Conservation (phyloP, 2,797 vertebrate genomes). For the Betta splendens region DNA sequence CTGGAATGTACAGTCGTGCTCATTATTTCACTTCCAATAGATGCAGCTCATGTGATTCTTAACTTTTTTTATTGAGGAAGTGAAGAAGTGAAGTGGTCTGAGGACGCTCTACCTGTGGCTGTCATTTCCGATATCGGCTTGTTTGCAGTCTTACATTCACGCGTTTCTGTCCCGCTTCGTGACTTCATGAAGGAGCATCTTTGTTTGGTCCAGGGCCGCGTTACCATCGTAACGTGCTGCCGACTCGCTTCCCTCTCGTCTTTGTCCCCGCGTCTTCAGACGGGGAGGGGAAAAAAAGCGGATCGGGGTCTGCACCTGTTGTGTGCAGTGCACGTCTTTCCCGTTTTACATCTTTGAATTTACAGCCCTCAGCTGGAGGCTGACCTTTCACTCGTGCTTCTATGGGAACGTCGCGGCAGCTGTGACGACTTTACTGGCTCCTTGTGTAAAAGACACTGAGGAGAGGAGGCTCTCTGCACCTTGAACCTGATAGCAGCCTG, state of each 20-base stretch:
- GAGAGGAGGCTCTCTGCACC: conserved; percentile 36
- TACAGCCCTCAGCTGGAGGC: conserved; percentile 80
- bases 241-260: conserved; percentile 27
- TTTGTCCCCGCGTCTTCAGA: conserved; percentile 43
- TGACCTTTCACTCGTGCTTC: conserved; percentile 70
- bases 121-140: neutral
- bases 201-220: conserved; percentile 42
- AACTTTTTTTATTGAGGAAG: conserved; percentile 34
- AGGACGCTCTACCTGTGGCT: conserved; percentile 5
- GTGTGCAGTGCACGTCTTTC: conserved; percentile 66
- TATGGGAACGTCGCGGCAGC: conserved; percentile 67
- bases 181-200: conserved; percentile 42
- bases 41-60: conserved; percentile 35
- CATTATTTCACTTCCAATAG: conserved; percentile 45
- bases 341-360: conserved; percentile 78
- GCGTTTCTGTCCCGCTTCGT: conserved; percentile 22
- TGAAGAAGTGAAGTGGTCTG: conserved; percentile 3
- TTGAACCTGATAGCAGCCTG: conserved; percentile 65
- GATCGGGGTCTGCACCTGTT: conserved; percentile 77
- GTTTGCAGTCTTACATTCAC: conserved; percentile 16
- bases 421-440: conserved; percentile 72
- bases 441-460: conserved; percentile 45
- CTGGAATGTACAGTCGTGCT: conserved; percentile 1
- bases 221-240: conserved; percentile 46
- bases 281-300: conserved; percentile 2